A percentile compares a stretch with the other conserved stretches of the same genome.
These are phyloP conservation scores for Scolopax bukidnonensis DNA, from an alignment of 2,797 vertebrate species.

Conservation along the genomic window DNA sequence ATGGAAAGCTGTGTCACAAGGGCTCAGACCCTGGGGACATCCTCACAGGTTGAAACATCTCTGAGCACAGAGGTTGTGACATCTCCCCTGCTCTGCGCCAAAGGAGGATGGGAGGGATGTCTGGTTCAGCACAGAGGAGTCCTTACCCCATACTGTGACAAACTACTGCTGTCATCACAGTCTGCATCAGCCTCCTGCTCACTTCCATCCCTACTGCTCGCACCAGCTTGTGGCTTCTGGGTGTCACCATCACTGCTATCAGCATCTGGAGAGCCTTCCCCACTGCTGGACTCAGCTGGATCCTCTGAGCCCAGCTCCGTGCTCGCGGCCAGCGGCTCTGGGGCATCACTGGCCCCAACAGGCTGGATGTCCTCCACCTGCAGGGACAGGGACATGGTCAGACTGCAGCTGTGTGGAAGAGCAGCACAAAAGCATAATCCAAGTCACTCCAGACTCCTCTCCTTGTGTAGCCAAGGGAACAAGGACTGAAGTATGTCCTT, in stretches of 20 bases:
- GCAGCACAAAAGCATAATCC: rapidly evolving
- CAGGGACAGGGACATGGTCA: background rate
- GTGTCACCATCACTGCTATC: background rate
- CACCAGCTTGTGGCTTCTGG: background rate
- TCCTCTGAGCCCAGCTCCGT: background rate
- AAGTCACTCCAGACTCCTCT: background rate
- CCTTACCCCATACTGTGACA: background rate
- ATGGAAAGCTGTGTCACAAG: background rate
- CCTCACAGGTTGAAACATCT: background rate
- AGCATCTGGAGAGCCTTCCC: background rate
- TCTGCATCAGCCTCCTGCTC: background rate
- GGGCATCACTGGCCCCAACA: rapidly evolving
- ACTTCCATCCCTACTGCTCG: background rate
- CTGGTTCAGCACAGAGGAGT: background rate
- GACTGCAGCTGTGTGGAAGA: background rate
- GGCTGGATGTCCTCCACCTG: background rate
- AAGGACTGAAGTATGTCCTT: too few relatives aligned
- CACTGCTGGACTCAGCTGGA: background rate
- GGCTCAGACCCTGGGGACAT: background rate
- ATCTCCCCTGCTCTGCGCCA: too few relatives aligned
- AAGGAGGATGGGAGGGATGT: background rate
- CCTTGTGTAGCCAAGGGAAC: background rate
- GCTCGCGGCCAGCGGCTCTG: background rate
- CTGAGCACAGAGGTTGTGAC: background rate
- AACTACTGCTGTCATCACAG: background rate